Percentiles rank a stretch among this genome's conserved stretches.
These are phyloP conservation scores for Oncopodura yosiiana DNA, from an alignment of 1,140 invertebrate genomes.

Conservation along the genomic window DNA sequence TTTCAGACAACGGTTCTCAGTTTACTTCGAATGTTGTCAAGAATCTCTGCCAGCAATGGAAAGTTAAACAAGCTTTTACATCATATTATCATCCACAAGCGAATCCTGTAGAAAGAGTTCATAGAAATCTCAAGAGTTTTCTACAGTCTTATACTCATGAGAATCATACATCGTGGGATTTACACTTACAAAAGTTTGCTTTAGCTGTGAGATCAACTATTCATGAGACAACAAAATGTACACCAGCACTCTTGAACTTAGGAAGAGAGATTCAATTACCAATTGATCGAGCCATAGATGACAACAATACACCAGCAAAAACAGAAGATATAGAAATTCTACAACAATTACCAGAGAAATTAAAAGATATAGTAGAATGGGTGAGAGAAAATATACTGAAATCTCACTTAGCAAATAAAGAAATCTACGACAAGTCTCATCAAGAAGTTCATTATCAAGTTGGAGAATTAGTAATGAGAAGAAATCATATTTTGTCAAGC, in stretches of 20 bases:
- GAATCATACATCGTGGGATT: conserved; percentile 39
- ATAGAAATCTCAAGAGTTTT: conserved; percentile 41
- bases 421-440: conserved; percentile 5
- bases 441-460: conserved; percentile 7
- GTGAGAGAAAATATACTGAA: conserved; percentile 10
- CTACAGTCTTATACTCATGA: conserved; percentile 38
- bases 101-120: conserved; percentile 42
- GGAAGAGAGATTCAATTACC: conserved; percentile 37
- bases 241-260: conserved; percentile 40
- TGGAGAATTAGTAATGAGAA: conserved; percentile 4
- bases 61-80: conserved; percentile 21
- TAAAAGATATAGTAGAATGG: conserved; percentile 5
- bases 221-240: conserved; percentile 37
- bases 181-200: conserved; percentile 38
- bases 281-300: conserved; percentile 10
- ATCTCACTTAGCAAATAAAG: conserved; percentile 9
- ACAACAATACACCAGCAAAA: not conserved
- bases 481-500: conserved; percentile 1
- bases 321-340: not conserved
- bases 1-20: conserved; percentile 36
- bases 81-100: conserved; percentile 40
- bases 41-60: conserved; percentile 9
- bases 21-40: conserved; percentile 11
- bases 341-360: conserved; percentile 2
- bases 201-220: conserved; percentile 42